A percentile compares a stretch with the other conserved stretches of the same genome.
Evolutionary conservation across 92 coral and sea anemone genomes (phyloP).

Genomic region (Phymanthus crucifer): DNA sequence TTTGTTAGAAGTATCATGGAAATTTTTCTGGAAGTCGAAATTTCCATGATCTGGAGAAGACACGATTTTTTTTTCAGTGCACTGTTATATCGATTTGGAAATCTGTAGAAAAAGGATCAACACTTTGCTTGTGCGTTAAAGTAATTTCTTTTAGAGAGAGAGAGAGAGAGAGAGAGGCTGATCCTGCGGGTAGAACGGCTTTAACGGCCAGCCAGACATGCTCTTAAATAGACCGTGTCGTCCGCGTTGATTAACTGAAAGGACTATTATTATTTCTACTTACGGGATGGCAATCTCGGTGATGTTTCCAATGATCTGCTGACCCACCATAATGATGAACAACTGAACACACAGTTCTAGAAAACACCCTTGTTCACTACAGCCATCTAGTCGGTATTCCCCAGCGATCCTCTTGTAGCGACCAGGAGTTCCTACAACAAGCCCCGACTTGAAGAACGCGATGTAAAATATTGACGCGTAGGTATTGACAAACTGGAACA

Average conservation of each 20-base stretch:
- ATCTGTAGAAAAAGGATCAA: too few relatives aligned
- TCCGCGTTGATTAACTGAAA: too few relatives aligned
- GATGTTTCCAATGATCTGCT: slow-evolving; percentile 78
- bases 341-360: slow-evolving; percentile 83
- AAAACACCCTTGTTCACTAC: slow-evolving; percentile 91
- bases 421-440: slow-evolving; percentile 82
- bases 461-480: slow-evolving; percentile 87
- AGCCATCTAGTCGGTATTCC: slow-evolving; percentile 75
- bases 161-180: too few relatives aligned
- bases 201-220: too few relatives aligned
- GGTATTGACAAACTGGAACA: slow-evolving; percentile 87
- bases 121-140: too few relatives aligned
- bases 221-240: too few relatives aligned
- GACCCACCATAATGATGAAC: slow-evolving; percentile 85
- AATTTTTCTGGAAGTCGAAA: too few relatives aligned
- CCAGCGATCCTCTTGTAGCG: slow-evolving; percentile 68
- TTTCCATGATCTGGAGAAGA: too few relatives aligned
- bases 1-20: too few relatives aligned
- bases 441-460: slow-evolving; percentile 86
- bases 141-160: too few relatives aligned
- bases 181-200: too few relatives aligned
- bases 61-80: too few relatives aligned
- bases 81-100: not conserved
- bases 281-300: slow-evolving; percentile 80
- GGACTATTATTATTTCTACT: slow-evolving; percentile 29